Conservation (phyloP, 2,113 vertebrate species). For the Syngnathus floridae region DNA sequence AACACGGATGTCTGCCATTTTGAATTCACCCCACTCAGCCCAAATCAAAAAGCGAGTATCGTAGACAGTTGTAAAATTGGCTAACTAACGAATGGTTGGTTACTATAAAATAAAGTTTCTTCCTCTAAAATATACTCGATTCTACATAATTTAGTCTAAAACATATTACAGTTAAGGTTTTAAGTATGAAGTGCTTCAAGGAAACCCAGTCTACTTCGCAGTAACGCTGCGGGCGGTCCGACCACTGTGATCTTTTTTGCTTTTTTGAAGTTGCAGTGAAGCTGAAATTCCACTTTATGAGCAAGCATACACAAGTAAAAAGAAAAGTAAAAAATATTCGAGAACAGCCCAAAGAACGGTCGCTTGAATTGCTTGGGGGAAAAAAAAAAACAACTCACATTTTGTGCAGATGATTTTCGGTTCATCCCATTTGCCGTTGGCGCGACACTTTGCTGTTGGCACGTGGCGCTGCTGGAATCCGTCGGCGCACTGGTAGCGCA, state of each 20-base stretch:
- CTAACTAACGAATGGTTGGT: not conserved
- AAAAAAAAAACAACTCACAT: conserved; percentile 72
- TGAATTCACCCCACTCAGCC: too few species aligned
- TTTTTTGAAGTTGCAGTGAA: not conserved
- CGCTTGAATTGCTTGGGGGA: not conserved
- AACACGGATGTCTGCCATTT: too few species aligned
- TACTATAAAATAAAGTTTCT: not conserved
- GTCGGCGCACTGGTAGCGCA: conserved; percentile 85
- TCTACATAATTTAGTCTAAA: not conserved
- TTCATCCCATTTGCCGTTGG: conserved; percentile 88
- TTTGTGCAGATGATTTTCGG: conserved; percentile 90
- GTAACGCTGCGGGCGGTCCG: conserved; percentile 25
- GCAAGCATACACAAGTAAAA: not conserved
- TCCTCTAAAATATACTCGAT: not conserved
- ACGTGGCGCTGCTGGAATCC: conserved; percentile 86
- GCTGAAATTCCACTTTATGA: not conserved
- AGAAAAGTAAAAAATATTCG: not conserved
- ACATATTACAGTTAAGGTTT: conserved; percentile 6
- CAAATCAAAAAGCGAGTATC: too few species aligned
- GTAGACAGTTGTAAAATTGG: too few species aligned
- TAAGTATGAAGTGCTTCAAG: conserved; percentile 42
- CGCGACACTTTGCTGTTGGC: conserved; percentile 83
- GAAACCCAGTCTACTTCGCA: conserved; percentile 30
- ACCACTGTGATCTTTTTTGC: conserved; percentile 22
- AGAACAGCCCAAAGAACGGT: conserved; percentile 22